Percentiles rank a stretch among this genome's conserved stretches.
Evolutionary conservation across 1,140 invertebrate species (phyloP).

Genomic region (Apis laboriosa): DNA sequence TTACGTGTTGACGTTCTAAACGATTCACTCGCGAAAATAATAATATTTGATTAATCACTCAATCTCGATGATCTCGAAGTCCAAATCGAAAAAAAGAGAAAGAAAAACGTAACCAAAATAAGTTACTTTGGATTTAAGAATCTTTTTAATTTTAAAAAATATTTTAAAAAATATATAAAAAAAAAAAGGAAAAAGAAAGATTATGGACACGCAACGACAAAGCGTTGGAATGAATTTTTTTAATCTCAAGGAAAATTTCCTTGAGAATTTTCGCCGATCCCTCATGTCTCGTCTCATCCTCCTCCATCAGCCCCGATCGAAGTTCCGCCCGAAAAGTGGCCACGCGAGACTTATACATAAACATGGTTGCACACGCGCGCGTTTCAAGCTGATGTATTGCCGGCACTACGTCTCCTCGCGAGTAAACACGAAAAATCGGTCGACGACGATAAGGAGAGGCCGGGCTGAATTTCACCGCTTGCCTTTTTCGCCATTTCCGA

Average conservation of each 20-base stretch:
- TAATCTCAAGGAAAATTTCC: neutral
- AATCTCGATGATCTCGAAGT: too few species aligned
- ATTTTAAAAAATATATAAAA: too few species aligned
- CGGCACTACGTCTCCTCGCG: conserved; percentile 62
- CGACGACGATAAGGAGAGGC: conserved; percentile 48
- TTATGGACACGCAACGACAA: neutral
- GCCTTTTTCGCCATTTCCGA: conserved; percentile 43
- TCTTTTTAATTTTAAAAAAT: too few species aligned
- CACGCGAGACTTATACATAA: conserved; percentile 46
- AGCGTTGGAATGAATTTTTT: conserved; percentile 10
- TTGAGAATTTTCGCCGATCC: neutral
- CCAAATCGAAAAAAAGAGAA: too few species aligned
- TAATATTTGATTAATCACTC: too few species aligned
- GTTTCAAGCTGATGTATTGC: conserved; percentile 61
- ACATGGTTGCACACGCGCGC: conserved; percentile 13
- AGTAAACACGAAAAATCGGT: conserved; percentile 64
- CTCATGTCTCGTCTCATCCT: neutral
- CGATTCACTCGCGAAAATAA: too few species aligned
- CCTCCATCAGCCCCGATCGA: neutral
- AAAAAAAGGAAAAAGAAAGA: too few species aligned
- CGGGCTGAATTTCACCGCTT: conserved; percentile 47
- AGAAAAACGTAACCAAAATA: too few species aligned
- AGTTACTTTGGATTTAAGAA: too few species aligned
- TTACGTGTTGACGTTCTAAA: too few species aligned
- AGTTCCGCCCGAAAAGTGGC: neutral